A percentile compares a stretch with the other conserved stretches of the same genome.
These are phyloP conservation scores for Mesopsocus fuscifrons DNA, from an alignment of 2,888 invertebrate genomes.

Conservation along the genomic window DNA sequence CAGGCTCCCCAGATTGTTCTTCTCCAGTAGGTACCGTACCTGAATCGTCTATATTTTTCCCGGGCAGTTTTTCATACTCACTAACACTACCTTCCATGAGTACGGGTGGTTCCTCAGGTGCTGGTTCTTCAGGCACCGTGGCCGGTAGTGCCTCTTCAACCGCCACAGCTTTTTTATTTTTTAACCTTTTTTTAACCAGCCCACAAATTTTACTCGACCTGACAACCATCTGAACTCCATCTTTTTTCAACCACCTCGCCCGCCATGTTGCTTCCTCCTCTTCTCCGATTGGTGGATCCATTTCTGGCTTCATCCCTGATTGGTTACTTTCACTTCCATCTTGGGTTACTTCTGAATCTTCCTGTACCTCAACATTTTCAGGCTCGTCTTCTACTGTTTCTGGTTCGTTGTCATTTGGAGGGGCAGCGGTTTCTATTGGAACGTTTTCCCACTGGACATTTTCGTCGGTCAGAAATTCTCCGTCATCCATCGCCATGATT, in stretches of 20 bases:
- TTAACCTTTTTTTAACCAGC: constrained; percentile 18
- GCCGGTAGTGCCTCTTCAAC: background rate
- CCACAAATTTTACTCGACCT: constrained; percentile 18
- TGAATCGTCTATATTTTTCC: too few species aligned
- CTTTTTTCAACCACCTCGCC: constrained; percentile 17
- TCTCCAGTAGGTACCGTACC: too few species aligned
- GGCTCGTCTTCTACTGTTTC: constrained; percentile 1
- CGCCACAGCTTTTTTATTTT: background rate
- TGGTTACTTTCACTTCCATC: constrained; percentile 10
- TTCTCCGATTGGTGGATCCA: too few species aligned
- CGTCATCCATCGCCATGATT: constrained; percentile 4
- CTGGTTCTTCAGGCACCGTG: constrained; percentile 1
- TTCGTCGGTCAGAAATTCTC: constrained; percentile 9
- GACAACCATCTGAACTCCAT: constrained; percentile 18
- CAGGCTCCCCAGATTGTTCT: too few species aligned
- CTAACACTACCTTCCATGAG: constrained; percentile 12
- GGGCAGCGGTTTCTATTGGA: constrained; percentile 7
- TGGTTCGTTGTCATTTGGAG: constrained; percentile 12
- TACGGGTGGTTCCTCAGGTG: background rate
- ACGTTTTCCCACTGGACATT: constrained; percentile 10
- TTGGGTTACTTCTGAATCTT: background rate
- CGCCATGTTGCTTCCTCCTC: constrained; percentile 14
- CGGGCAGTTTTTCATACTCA: too few species aligned
- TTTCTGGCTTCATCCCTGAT: background rate
- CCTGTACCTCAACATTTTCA: background rate